A percentile compares a stretch with the other conserved stretches of the same genome.
phyloP scores from a whole-genome alignment of 2,113 vertebrate genomes.

The Hystrix cristata region DNA sequence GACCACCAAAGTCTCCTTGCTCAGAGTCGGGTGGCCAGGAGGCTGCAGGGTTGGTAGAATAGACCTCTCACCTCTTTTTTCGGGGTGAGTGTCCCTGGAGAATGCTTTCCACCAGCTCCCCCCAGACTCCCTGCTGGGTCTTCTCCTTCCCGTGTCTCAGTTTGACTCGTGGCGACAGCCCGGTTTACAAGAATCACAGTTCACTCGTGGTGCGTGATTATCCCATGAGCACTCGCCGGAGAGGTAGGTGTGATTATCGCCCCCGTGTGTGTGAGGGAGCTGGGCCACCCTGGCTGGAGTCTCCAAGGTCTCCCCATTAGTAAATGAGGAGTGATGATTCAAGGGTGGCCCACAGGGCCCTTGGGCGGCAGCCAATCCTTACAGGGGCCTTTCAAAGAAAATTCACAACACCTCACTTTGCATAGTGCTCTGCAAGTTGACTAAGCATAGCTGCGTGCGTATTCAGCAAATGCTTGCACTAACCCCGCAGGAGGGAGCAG shows the following conservation, averaged over 20 bases:
- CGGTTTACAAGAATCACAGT: background rate
- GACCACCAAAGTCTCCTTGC: background rate
- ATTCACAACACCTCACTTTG: background rate
- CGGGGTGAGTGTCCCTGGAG: background rate
- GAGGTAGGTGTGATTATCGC: background rate
- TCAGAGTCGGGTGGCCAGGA: background rate
- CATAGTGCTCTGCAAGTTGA: background rate
- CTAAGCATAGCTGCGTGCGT: background rate
- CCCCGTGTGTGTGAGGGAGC: background rate
- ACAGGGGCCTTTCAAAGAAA: background rate
- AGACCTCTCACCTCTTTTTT: background rate
- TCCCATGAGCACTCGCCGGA: background rate
- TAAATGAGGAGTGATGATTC: background rate
- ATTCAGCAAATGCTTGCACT: background rate
- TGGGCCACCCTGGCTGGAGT: background rate
- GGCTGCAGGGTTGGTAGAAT: background rate
- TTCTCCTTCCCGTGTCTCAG: background rate
- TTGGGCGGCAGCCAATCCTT: background rate
- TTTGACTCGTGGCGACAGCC: background rate
- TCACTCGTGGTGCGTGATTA: background rate
- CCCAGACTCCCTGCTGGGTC: background rate
- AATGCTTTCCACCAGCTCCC: background rate
- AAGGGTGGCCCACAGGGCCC: background rate
- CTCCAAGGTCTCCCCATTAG: background rate
- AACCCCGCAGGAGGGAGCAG: background rate